Conservation (phyloP, 2,888 invertebrate species). For the Meliscaeva auricollis region DNA sequence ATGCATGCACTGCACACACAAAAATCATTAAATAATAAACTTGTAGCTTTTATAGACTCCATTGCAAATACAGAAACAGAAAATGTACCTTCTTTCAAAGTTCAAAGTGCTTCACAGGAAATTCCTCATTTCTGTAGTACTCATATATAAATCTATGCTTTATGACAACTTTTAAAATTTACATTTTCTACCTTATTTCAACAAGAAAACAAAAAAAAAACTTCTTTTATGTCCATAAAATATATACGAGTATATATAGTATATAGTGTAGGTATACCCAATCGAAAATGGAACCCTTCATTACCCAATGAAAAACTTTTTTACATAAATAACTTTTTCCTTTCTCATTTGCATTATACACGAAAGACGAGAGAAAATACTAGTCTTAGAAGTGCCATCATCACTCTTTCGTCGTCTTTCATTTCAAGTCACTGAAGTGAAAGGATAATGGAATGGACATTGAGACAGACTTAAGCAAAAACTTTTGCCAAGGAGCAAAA, state of each 20-base stretch:
- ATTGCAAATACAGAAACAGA: too few species aligned
- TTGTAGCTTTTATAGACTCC: too few species aligned
- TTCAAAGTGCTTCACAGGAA: too few species aligned
- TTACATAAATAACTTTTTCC: not conserved
- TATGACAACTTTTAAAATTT: too few species aligned
- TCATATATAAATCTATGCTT: too few species aligned
- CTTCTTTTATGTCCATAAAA: not conserved
- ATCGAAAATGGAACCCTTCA: not conserved
- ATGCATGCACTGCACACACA: too few species aligned
- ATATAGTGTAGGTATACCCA: not conserved
- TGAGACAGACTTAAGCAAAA: not conserved
- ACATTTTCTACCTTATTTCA: not conserved
- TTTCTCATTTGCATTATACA: not conserved
- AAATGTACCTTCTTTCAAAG: too few species aligned
- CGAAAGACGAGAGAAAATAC: not conserved
- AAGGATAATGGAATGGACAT: conserved; percentile 20
- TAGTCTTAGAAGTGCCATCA: not conserved
- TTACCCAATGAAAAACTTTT: not conserved
- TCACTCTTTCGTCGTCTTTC: not conserved
- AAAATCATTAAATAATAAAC: too few species aligned
- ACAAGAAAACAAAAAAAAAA: not conserved
- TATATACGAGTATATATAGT: too few species aligned
- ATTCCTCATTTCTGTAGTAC: too few species aligned
- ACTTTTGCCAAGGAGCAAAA: conserved; percentile 24
- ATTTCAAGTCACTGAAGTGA: conserved; percentile 6